Evolutionary conservation across 1,140 invertebrate genomes (phyloP).

Genomic region (Philotrypesis tridentata): DNA sequence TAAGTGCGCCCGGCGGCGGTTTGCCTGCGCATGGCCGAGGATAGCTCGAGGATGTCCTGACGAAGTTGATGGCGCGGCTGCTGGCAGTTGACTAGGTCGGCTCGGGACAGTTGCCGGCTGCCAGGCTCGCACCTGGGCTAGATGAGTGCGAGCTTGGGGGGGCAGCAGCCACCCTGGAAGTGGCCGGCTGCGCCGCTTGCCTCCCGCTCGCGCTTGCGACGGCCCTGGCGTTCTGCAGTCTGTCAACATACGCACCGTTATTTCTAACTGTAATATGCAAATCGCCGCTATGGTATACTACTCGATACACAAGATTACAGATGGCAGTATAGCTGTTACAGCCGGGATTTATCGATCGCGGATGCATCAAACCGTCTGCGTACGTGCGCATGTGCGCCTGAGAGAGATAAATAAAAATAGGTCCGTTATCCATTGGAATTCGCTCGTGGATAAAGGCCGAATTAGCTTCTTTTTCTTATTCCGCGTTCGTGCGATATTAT

Average conservation of each 20-base stretch:
- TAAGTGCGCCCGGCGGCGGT: constrained; percentile 39
- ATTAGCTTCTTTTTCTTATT: not conserved
- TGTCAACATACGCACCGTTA: constrained; percentile 44
- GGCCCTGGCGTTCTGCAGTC: constrained; percentile 74
- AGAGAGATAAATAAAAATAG: not conserved
- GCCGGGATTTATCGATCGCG: too few relatives aligned
- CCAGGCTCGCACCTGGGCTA: constrained; percentile 72
- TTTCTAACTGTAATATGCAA: too few relatives aligned
- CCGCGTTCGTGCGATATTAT: constrained; percentile 3
- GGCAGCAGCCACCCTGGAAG: constrained; percentile 72
- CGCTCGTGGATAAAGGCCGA: constrained; percentile 14
- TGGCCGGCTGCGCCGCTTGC: constrained; percentile 68
- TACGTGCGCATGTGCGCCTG: too few relatives aligned
- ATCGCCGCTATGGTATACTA: too few relatives aligned
- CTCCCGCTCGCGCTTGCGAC: constrained; percentile 73
- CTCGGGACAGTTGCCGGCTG: constrained; percentile 66
- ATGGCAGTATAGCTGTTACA: too few relatives aligned
- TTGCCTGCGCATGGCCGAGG: constrained; percentile 39
- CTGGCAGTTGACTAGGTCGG: constrained; percentile 64
- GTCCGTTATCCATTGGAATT: not conserved
- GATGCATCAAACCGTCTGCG: too few relatives aligned
- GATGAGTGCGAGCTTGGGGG: constrained; percentile 74
- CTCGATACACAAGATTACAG: too few relatives aligned
- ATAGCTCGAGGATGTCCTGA: constrained; percentile 46
- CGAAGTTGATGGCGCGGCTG: constrained; percentile 57